These are phyloP conservation scores for Cerceris rybyensis DNA, from an alignment of 2,888 invertebrate species.

Conservation along the genomic window DNA sequence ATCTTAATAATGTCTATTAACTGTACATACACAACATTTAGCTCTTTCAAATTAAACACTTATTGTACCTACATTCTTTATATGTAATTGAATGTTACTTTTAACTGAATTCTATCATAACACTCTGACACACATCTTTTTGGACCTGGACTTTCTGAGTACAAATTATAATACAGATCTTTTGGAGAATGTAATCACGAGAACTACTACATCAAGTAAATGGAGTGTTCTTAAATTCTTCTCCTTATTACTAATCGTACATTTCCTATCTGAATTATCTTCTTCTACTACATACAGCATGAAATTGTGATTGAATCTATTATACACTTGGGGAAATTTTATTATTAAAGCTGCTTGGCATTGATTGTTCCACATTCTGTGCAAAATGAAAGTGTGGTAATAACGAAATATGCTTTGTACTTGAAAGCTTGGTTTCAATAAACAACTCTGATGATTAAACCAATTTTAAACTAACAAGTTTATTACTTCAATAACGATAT, in stretches of 20 bases:
- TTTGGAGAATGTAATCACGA: slow-evolving; percentile 49
- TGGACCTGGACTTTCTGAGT: slow-evolving; percentile 19
- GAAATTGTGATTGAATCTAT: slow-evolving; percentile 27
- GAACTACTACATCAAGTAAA: slow-evolving; percentile 53
- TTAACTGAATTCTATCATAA: neutral
- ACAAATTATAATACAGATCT: slow-evolving; percentile 27
- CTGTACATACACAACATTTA: slow-evolving; percentile 9
- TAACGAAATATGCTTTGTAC: slow-evolving; percentile 10
- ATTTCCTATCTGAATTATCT: slow-evolving; percentile 34
- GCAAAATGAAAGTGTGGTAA: slow-evolving; percentile 26
- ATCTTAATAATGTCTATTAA: neutral
- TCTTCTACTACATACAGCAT: slow-evolving; percentile 47
- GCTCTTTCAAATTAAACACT: slow-evolving; percentile 5
- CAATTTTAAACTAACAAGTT: neutral
- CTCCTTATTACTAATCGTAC: slow-evolving; percentile 25
- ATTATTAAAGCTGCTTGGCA: slow-evolving; percentile 44
- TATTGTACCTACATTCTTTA: slow-evolving; percentile 37
- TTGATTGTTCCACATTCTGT: slow-evolving; percentile 58
- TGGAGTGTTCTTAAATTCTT: slow-evolving; percentile 24
- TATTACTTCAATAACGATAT: slow-evolving; percentile 4
- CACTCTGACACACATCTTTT: neutral
- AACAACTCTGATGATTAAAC: neutral
- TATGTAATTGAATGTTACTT: slow-evolving; percentile 12
- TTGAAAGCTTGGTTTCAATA: slow-evolving; percentile 12
- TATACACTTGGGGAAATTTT: slow-evolving; percentile 18